Percentiles rank a stretch among this genome's conserved stretches.
These are phyloP conservation scores for Drosophila mayri DNA, from an alignment of 1,140 invertebrate genomes.

Conservation along the genomic window DNA sequence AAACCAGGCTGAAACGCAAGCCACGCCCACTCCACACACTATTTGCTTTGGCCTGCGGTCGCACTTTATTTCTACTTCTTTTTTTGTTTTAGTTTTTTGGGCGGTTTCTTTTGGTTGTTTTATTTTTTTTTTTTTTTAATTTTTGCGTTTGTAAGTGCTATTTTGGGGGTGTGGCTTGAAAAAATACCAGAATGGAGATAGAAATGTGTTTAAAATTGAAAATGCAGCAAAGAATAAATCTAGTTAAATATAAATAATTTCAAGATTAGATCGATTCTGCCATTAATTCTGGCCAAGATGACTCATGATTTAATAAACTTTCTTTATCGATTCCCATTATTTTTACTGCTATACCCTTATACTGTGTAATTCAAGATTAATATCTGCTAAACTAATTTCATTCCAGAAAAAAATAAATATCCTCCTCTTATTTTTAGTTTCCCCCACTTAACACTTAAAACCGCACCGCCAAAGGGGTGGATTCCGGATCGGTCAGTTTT, in stretches of 20 bases:
- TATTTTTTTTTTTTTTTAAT: conserved; percentile 12
- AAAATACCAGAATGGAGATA: neutral
- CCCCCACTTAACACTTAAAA: conserved; percentile 43
- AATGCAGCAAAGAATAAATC: neutral
- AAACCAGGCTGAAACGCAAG: conserved; percentile 23
- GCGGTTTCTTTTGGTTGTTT: conserved; percentile 35
- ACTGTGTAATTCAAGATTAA: conserved; percentile 8
- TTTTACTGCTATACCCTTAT: neutral
- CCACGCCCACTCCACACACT: conserved; percentile 70
- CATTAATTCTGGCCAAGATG: too few relatives aligned
- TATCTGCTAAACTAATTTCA: conserved; percentile 12
- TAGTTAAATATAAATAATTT: too few relatives aligned
- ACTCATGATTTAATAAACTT: too few relatives aligned
- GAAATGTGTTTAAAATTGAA: neutral
- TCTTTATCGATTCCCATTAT: neutral
- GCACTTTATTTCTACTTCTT: conserved; percentile 35
- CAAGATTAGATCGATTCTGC: too few relatives aligned
- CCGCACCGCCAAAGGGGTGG: neutral
- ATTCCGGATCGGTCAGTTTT: conserved; percentile 36
- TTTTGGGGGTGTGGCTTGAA: conserved; percentile 25
- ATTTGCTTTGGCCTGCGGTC: conserved; percentile 72
- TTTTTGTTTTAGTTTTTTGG: conserved; percentile 20
- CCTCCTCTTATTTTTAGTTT: conserved; percentile 27
- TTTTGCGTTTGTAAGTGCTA: conserved; percentile 20
- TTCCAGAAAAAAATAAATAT: neutral